These are phyloP conservation scores for Phenganax marumi DNA, from an alignment of 92 coral and sea anemone genomes.

Conservation along the genomic window DNA sequence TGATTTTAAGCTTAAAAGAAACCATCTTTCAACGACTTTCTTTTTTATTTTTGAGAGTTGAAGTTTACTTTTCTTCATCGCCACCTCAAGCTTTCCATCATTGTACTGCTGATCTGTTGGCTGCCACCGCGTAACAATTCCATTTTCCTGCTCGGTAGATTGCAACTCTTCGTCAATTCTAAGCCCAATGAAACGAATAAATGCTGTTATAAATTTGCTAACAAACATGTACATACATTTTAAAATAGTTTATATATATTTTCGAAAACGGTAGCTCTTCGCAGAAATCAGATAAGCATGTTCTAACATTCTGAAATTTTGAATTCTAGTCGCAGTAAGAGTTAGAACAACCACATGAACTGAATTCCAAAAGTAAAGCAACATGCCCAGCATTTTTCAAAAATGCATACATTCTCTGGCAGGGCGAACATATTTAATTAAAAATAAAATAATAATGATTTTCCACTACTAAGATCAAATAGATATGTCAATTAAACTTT, in stretches of 20 bases:
- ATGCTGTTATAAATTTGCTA: no score
- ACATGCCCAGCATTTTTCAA: neutral
- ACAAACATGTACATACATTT: no score
- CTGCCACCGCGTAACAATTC: no score
- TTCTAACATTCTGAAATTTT: no score
- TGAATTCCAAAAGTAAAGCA: conserved; percentile 10
- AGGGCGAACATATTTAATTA: neutral
- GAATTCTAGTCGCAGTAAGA: neutral
- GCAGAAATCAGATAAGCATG: no score
- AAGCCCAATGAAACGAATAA: no score
- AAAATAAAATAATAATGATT: neutral
- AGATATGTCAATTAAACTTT: neutral
- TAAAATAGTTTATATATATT: no score
- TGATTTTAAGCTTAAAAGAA: neutral
- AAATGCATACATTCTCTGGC: neutral
- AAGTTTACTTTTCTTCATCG: conserved; percentile 24
- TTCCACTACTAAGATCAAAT: neutral
- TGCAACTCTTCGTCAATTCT: no score
- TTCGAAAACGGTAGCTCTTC: no score
- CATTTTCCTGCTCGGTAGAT: no score
- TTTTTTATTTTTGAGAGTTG: neutral
- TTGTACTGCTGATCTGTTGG: no score
- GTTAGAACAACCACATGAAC: conserved; percentile 14
- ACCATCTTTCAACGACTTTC: no score
- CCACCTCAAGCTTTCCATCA: conserved; percentile 19